Conservation (phyloP, 2,113 vertebrate species). For the Siniperca chuatsi region DNA sequence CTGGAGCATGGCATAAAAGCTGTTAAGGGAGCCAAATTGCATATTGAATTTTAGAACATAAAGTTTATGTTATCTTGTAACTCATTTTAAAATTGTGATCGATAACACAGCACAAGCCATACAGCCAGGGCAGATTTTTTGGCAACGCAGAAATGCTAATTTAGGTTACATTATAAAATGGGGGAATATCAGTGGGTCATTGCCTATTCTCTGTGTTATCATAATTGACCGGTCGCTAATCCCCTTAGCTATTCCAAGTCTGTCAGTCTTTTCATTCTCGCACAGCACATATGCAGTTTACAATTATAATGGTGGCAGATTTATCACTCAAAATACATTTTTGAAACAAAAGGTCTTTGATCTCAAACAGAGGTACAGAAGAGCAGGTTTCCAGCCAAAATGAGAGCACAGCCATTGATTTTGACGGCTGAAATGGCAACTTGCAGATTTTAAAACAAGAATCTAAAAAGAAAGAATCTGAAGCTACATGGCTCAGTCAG, state of each 20-base stretch:
- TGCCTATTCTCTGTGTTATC: not conserved
- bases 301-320: not conserved
- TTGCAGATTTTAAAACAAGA: not conserved
- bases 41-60: conserved; percentile 33
- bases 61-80: conserved; percentile 5
- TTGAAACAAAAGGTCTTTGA: not conserved
- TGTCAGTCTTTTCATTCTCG: not conserved
- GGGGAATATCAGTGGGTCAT: not conserved
- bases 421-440: not conserved
- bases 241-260: not conserved
- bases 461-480: too few species aligned
- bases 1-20: conserved; percentile 39
- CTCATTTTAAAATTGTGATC: conserved; percentile 10
- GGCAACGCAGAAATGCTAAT: not conserved
- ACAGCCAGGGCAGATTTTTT: not conserved
- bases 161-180: conserved; percentile 8
- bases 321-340: not conserved
- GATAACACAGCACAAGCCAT: not conserved
- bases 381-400: not conserved
- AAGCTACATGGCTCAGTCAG: not conserved
- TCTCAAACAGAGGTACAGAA: not conserved
- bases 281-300: not conserved
- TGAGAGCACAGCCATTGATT: not conserved
- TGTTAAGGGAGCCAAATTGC: conserved; percentile 36
- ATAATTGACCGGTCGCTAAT: not conserved